These are phyloP conservation scores for Lutjanus erythropterus DNA, from an alignment of 2,113 vertebrate genomes.

Conservation along the genomic window DNA sequence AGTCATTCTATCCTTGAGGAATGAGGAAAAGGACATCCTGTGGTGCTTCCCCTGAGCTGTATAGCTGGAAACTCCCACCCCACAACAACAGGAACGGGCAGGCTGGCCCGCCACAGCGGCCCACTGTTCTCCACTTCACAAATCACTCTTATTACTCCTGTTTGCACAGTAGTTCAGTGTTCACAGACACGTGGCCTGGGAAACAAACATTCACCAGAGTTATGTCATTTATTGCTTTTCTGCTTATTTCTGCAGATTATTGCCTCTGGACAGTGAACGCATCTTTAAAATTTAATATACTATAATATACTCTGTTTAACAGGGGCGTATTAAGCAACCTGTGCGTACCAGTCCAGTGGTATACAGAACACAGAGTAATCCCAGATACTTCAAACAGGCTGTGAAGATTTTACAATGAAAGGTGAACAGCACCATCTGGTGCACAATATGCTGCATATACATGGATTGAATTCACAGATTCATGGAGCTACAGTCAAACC, in stretches of 20 bases:
- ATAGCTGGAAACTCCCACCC: conserved; percentile 81
- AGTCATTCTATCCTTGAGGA: conserved; percentile 62
- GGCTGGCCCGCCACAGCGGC: background rate
- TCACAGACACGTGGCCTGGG: background rate
- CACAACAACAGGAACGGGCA: conserved; percentile 80
- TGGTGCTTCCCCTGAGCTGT: conserved; percentile 76
- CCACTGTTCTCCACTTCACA: conserved; percentile 14
- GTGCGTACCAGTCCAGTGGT: background rate
- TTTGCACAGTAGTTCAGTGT: background rate
- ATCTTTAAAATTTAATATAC: background rate
- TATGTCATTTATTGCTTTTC: background rate
- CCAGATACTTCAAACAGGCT: background rate
- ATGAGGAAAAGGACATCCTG: conserved; percentile 83
- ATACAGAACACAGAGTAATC: background rate
- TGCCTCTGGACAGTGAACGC: background rate
- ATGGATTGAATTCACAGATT: background rate
- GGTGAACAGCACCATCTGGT: conserved; percentile 46
- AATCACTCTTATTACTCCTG: background rate
- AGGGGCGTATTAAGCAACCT: background rate
- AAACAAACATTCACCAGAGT: background rate
- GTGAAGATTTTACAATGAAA: background rate
- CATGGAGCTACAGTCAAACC: background rate
- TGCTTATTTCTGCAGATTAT: background rate
- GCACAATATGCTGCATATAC: background rate
- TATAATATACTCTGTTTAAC: background rate